phyloP scores from a whole-genome alignment of 2,797 vertebrate species.

The Propithecus perrieri region DNA sequence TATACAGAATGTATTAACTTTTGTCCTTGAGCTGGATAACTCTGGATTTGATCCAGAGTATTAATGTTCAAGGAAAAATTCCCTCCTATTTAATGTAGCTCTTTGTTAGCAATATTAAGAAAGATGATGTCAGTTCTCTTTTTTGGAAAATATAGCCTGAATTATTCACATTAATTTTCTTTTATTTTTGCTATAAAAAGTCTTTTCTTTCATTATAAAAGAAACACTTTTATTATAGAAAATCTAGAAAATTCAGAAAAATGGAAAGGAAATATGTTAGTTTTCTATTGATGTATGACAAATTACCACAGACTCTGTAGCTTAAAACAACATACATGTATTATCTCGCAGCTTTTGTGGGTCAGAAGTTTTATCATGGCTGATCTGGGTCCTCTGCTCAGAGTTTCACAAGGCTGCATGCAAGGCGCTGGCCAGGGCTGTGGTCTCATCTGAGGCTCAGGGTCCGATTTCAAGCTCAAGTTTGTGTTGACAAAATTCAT shows the following conservation, averaged over 20 bases:
- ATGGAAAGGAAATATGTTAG: not conserved
- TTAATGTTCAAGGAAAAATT: conserved; percentile 30
- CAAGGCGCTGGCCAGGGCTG: not conserved
- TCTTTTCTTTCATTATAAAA: conserved; percentile 1
- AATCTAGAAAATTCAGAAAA: not conserved
- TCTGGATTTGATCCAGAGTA: conserved; percentile 20
- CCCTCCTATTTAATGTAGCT: not conserved
- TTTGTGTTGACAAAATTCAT: not conserved
- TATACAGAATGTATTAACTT: not conserved
- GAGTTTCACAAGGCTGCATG: not conserved
- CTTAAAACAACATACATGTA: not conserved
- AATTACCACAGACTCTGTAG: not conserved
- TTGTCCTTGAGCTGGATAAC: conserved; percentile 25
- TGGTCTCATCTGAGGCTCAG: not conserved
- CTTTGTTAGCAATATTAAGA: conserved; percentile 21
- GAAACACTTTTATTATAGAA: not conserved
- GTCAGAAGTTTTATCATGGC: not conserved
- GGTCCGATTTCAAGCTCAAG: not conserved
- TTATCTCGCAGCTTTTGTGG: not conserved
- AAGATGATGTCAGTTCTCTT: not conserved
- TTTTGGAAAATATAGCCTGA: not conserved
- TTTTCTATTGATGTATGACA: not conserved
- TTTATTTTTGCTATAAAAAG: not conserved
- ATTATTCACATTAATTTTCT: conserved; percentile 8
- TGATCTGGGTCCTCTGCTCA: not conserved